Evolutionary conservation across 2,797 vertebrate species (phyloP).

Genomic region (Hybognathus amarus): DNA sequence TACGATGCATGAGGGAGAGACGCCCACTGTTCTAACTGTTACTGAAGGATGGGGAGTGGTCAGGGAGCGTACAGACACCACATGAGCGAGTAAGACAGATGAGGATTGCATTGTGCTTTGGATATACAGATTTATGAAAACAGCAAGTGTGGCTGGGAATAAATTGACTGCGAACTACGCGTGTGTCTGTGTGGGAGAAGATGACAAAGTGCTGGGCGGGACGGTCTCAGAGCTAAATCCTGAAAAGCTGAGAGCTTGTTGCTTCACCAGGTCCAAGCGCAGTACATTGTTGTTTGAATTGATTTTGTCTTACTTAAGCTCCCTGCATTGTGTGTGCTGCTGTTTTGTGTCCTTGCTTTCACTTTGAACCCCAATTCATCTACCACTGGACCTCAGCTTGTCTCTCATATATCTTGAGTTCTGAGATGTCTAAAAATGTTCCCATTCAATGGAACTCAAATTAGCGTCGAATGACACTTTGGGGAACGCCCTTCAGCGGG

Average conservation of each 20-base stretch:
- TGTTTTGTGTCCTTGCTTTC: slow-evolving; percentile 77
- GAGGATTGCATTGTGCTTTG: slow-evolving; percentile 79
- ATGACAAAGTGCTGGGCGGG: slow-evolving; percentile 59
- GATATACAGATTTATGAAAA: slow-evolving; percentile 83
- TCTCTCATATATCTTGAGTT: slow-evolving; percentile 73
- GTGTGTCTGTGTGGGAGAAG: slow-evolving; percentile 40
- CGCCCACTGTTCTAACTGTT: slow-evolving; percentile 58
- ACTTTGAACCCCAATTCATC: slow-evolving; percentile 77
- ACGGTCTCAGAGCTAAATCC: slow-evolving; percentile 64
- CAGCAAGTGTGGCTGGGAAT: slow-evolving; percentile 72
- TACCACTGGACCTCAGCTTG: slow-evolving; percentile 70
- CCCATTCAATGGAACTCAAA: too few species aligned
- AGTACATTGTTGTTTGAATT: slow-evolving; percentile 68
- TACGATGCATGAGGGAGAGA: background rate
- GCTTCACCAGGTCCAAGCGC: slow-evolving; percentile 65
- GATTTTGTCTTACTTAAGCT: slow-evolving; percentile 70
- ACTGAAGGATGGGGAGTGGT: slow-evolving; percentile 67
- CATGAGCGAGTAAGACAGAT: slow-evolving; percentile 81
- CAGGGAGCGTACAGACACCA: slow-evolving; percentile 72
- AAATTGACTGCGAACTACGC: slow-evolving; percentile 55
- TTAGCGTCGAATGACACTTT: too few species aligned
- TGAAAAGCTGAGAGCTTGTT: slow-evolving; percentile 65
- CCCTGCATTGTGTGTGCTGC: slow-evolving; percentile 63
- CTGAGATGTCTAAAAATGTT: slow-evolving; percentile 56
- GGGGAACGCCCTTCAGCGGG: too few species aligned